Base-by-base conservation (phyloP, 2,113 vertebrate genomes). In the Loxodonta africana region DNA sequence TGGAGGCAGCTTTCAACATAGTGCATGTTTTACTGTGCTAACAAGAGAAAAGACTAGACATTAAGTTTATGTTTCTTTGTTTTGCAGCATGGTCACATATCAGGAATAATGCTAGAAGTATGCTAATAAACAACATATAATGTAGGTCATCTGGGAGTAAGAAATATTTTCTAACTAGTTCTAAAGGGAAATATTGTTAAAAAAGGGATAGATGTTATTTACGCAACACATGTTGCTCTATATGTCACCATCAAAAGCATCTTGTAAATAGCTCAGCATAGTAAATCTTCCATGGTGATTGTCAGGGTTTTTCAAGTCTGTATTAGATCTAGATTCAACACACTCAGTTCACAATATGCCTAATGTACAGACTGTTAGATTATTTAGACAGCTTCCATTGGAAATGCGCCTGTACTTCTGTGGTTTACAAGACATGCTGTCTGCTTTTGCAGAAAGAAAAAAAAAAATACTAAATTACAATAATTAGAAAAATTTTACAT, bases 131-230 rank as follows among this genome's bases (percentile, higher is more conserved):
- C 98, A 98, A 98, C 98, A 98, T 98, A 98, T 98, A 99, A 98
- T 97, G 98, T 97, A 97, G 98, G 98, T 98, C 99, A 99, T 98
- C 96, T 73, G 99, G 99, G 99, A 98, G 98, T 97, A 98, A 99
- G 98, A 99, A 99, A 99, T 99, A 99, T 99, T 98, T 99, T 98
- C 99, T 99, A 99, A 99, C 99, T 99, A 99, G 99, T 99, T 99
- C 99, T 99, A 98, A 99, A 99, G 99, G 98, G 99, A 99, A 98
- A 99, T 98, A 96, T 89, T 97, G 98, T 97, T 96, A 1, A 92
- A 97, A 85, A 90, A 96, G 67, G 97, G 93, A 94, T 94, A 94
- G 95, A 96, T 97, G 98, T 99, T 98, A 98, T 99, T 98, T 99
- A 98, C 93, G 65, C 95, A 97, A 96, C 98, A 98, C 97, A 74